Evolutionary conservation across 2,113 vertebrate genomes (phyloP).

Genomic region (Emydura subglobosa): DNA sequence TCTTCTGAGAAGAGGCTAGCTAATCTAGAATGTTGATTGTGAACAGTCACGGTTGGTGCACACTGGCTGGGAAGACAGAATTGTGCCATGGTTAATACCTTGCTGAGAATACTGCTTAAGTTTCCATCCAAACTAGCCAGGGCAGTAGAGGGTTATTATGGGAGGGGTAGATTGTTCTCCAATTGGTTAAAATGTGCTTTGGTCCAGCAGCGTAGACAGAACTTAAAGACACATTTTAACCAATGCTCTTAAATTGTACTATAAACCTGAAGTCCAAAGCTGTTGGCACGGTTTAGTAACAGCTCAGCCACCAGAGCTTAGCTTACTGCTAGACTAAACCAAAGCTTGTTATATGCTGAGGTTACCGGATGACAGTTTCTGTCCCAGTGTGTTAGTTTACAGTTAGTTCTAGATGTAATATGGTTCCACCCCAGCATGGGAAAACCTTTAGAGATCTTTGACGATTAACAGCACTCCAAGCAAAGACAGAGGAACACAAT

Average conservation of each 20-base stretch:
- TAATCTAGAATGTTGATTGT: not conserved
- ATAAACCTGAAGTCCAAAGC: not conserved
- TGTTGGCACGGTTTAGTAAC: not conserved
- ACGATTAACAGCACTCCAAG: not conserved
- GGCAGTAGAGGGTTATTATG: not conserved
- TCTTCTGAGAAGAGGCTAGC: not conserved
- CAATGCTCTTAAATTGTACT: accelerated
- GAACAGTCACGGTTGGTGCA: not conserved
- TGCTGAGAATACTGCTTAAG: not conserved
- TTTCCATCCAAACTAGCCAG: not conserved
- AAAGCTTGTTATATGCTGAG: not conserved
- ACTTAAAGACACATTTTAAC: not conserved
- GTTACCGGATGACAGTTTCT: not conserved
- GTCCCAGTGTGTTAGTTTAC: not conserved
- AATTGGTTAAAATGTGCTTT: not conserved
- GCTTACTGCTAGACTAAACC: not conserved
- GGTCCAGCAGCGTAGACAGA: not conserved
- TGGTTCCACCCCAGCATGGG: not conserved
- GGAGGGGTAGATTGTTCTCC: not conserved
- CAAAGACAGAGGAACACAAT: not conserved
- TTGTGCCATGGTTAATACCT: not conserved
- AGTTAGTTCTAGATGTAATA: not conserved
- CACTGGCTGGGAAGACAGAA: accelerated
- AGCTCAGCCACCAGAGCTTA: not conserved
- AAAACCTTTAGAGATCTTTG: not conserved